Evolutionary conservation across 1,140 invertebrate species (phyloP).

Genomic region (Brachionus manjavacas): DNA sequence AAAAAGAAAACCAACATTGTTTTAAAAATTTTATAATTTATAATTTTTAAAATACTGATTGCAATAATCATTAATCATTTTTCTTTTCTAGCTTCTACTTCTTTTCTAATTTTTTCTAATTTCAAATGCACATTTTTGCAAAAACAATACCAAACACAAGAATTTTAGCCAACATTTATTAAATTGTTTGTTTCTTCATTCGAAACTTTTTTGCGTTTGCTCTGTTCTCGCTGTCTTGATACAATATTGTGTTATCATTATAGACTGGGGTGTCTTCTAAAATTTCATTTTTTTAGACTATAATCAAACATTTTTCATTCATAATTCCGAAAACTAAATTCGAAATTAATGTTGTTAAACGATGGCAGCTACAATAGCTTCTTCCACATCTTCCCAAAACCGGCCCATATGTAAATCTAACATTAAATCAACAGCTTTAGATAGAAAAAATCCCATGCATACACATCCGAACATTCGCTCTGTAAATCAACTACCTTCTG

Average conservation of each 20-base stretch:
- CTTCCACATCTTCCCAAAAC: not conserved
- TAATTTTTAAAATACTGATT: conserved; percentile 25
- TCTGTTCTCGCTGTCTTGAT: conserved; percentile 6
- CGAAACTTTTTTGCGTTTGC: not conserved
- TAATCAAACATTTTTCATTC: not conserved
- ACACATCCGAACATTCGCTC: not conserved
- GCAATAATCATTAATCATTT: conserved; percentile 41
- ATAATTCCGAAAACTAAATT: not conserved
- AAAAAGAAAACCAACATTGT: not conserved
- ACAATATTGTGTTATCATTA: conserved; percentile 11
- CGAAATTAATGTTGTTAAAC: not conserved
- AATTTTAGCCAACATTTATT: not conserved
- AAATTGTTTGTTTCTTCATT: not conserved
- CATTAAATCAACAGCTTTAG: not conserved
- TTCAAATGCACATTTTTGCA: conserved; percentile 34
- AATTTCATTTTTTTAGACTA: conserved; percentile 1
- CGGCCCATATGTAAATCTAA: not conserved
- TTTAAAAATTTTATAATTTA: conserved; percentile 30
- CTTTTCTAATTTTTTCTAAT: conserved; percentile 24
- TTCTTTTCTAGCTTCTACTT: conserved; percentile 21
- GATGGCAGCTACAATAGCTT: conserved; percentile 27
- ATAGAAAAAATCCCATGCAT: not conserved
- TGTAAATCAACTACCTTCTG: not conserved
- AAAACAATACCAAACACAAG: conserved; percentile 9
- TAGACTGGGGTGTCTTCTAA: not conserved